Percentiles rank a stretch among this genome's conserved stretches.
phyloP scores from a whole-genome alignment of 2,113 vertebrate species.

The Gnathonemus echidnorhynchus region DNA sequence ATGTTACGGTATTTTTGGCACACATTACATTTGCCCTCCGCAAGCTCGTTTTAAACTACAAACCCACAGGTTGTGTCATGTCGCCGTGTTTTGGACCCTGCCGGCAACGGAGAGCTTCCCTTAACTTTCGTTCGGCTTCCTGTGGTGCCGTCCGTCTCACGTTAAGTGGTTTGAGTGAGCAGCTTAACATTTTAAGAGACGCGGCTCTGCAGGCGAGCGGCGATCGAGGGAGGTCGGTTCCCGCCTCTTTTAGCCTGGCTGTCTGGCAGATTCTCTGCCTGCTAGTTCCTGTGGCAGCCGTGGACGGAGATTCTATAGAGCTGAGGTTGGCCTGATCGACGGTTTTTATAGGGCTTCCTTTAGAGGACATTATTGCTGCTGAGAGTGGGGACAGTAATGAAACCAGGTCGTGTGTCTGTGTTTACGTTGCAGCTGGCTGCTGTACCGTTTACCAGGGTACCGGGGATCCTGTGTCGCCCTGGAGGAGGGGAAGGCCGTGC shows the following conservation, averaged over 20 bases:
- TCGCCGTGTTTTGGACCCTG: not conserved
- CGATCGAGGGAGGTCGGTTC: slow-evolving; percentile 1
- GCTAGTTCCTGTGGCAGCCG: not conserved
- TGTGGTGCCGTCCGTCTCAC: not conserved
- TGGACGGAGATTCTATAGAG: not conserved
- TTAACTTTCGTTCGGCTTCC: not conserved
- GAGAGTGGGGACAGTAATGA: not conserved
- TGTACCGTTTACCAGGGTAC: slow-evolving; percentile 72
- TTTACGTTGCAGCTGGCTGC: slow-evolving; percentile 66
- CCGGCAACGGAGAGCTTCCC: not conserved
- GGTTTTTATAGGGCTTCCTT: not conserved
- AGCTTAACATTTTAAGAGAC: slow-evolving; percentile 2
- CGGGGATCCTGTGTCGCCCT: slow-evolving; percentile 64
- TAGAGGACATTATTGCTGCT: not conserved
- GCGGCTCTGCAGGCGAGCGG: not conserved
- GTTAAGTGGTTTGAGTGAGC: slow-evolving; percentile 15
- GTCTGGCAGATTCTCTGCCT: not conserved
- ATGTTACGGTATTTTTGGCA: not conserved
- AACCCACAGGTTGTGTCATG: not conserved
- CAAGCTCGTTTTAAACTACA: not conserved
- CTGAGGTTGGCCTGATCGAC: slow-evolving; percentile 14
- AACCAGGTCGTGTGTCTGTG: slow-evolving; percentile 16
- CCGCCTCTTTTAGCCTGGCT: not conserved
- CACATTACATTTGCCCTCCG: not conserved
- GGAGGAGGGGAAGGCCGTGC: slow-evolving; percentile 71